These are phyloP conservation scores for Oreortyx pictus DNA, from an alignment of 2,797 vertebrate species.

Conservation along the genomic window DNA sequence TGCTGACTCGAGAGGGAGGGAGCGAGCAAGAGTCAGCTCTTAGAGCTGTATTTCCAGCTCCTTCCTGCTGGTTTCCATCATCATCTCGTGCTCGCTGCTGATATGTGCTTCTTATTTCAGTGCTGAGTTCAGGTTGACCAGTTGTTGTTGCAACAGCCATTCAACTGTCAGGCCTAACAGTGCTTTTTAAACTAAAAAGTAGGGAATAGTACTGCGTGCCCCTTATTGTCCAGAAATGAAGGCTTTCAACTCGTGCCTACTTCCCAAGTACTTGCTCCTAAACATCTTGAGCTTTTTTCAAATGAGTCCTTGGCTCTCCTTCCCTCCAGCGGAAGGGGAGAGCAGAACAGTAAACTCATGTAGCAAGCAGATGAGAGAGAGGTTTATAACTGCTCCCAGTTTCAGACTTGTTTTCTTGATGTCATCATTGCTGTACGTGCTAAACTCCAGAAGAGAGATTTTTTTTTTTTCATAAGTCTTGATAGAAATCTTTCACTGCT, in stretches of 20 bases:
- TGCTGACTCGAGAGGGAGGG: too few relatives aligned
- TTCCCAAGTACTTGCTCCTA: not conserved
- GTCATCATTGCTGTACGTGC: fast-evolving
- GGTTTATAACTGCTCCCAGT: not conserved
- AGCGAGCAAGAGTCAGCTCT: not conserved
- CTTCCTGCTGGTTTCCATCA: not conserved
- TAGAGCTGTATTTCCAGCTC: not conserved
- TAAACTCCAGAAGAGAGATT: not conserved
- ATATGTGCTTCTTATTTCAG: not conserved
- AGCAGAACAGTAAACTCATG: not conserved
- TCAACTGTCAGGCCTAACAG: fast-evolving
- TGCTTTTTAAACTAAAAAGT: not conserved
- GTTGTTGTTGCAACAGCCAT: not conserved
- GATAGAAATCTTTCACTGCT: not conserved
- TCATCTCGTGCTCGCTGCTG: not conserved
- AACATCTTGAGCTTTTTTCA: not conserved
- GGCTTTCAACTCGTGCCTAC: not conserved
- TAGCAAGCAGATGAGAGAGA: not conserved
- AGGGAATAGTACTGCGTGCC: not conserved
- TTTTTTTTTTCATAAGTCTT: not conserved
- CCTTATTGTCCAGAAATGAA: not conserved
- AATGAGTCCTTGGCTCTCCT: not conserved
- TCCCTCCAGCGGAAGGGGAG: not conserved
- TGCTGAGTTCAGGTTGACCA: not conserved
- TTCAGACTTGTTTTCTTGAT: not conserved